These are phyloP conservation scores for Meteorus cinctellus DNA, from an alignment of 2,888 invertebrate genomes.

Conservation along the genomic window DNA sequence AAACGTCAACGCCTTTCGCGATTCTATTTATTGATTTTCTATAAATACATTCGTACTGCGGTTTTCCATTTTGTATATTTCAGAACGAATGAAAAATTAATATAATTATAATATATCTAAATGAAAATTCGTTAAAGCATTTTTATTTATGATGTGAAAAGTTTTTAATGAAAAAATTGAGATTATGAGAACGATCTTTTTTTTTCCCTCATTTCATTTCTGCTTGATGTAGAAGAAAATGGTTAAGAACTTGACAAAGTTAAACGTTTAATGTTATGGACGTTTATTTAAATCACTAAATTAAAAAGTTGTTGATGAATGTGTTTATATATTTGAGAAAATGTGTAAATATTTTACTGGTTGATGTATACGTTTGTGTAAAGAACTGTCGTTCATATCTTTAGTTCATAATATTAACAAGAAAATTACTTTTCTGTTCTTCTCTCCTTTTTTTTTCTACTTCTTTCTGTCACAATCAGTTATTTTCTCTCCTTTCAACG, in stretches of 20 bases:
- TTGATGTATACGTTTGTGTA: background rate
- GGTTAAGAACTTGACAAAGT: background rate
- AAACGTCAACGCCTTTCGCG: background rate
- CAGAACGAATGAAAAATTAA: background rate
- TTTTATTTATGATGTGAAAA: background rate
- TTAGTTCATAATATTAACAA: background rate
- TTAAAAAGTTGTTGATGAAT: slow-evolving; percentile 19
- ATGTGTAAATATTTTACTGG: background rate
- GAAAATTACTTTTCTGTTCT: background rate
- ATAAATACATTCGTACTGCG: background rate
- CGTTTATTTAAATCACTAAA: slow-evolving; percentile 7
- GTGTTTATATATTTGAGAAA: background rate
- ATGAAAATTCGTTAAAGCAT: background rate
- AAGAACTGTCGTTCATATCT: background rate
- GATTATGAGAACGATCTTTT: background rate
- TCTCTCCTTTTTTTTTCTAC: background rate
- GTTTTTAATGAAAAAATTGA: background rate
- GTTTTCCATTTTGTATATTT: background rate
- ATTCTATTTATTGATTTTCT: background rate
- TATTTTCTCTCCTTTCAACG: background rate
- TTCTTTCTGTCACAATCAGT: background rate
- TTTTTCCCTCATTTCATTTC: background rate
- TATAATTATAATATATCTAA: background rate
- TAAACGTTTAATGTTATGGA: background rate
- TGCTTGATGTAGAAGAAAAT: background rate